Base-by-base conservation (phyloP, 2,113 vertebrate species). In the Callaeas wilsoni region DNA sequence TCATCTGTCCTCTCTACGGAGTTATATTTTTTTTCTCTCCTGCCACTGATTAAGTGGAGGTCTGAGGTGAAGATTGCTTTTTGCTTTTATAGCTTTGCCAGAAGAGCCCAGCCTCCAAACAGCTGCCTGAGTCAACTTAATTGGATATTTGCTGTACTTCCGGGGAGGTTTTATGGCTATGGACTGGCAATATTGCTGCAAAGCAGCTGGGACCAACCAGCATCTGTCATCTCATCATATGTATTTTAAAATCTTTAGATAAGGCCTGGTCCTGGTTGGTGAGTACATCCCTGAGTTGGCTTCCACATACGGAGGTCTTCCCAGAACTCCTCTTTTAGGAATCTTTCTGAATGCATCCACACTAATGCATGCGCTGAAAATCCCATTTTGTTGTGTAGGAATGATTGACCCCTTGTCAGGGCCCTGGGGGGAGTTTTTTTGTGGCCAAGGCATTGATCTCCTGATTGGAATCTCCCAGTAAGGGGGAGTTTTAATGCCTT, bases 21-120 rank as follows among this genome's bases (percentile, higher is more conserved):
- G 37, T 68, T 67, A 21, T 4, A 23, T 75, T 84, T 94, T 92
- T 71, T 22, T 67, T 90, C 75, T 82, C 62, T 86, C 29, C 89
- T 88, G 39, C 75, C 73, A 23, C 59, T 96, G 65, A 92, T 95
- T 87, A 88, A 71, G 64, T 95, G 55, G 50, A 84, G 76, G 27
- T 65, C 91, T 93, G 83, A 93, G 65, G 89, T 94, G 37, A 92
- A 88, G 81, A 53, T 49, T 91, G 87, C 60, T 80, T 46, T 96
- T 70, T 65, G 41, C 89, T 97, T 97, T 94, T 95, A 76, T 71
- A 82, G 89, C 74, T 91, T 87, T 96, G 78, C 74, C 83, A 78
- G 82, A 84, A 94, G 77, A 59, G 64, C 69, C 81, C 73, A 60
- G 81, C 80, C 95, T 97, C 70, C 42, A 75, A 86, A 80, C 93